These are phyloP conservation scores for Paedocypris micromegethes DNA, from an alignment of 2,797 vertebrate genomes.

Conservation along the genomic window DNA sequence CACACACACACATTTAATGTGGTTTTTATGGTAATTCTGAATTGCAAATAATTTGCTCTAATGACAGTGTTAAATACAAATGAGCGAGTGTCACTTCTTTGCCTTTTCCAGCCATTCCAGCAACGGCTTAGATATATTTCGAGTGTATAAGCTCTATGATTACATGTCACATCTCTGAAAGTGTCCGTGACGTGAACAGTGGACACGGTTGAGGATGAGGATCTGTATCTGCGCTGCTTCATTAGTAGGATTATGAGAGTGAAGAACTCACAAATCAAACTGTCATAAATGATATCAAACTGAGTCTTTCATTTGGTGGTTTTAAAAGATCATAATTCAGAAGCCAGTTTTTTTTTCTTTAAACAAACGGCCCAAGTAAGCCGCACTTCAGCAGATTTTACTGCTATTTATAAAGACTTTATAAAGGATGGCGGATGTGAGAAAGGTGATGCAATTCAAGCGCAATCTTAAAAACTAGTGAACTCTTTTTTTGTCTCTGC, in stretches of 20 bases:
- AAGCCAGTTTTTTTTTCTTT: conserved; percentile 1
- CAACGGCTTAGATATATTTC: not conserved
- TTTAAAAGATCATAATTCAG: conserved; percentile 1
- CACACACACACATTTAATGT: too few relatives aligned
- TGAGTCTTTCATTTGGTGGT: not conserved
- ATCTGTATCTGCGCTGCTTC: not conserved
- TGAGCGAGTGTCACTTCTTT: not conserved
- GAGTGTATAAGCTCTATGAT: conserved; percentile 12
- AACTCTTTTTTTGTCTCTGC: not conserved
- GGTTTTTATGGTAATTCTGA: too few relatives aligned
- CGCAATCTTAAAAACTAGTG: conserved; percentile 9
- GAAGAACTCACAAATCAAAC: too few relatives aligned
- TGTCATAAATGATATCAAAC: too few relatives aligned
- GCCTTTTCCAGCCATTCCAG: not conserved
- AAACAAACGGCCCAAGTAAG: conserved; percentile 9
- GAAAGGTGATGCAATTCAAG: conserved; percentile 15
- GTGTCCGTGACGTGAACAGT: conserved; percentile 11
- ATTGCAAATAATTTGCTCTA: too few relatives aligned
- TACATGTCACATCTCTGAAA: conserved; percentile 12
- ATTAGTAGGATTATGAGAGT: too few relatives aligned
- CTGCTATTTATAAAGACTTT: conserved; percentile 2
- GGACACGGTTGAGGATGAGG: not conserved
- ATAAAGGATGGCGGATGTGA: conserved; percentile 6
- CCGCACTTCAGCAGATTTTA: conserved; percentile 14
- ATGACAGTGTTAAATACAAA: not conserved